Conservation (phyloP, 2,797 vertebrate species). For the Microcaecilia unicolor region DNA sequence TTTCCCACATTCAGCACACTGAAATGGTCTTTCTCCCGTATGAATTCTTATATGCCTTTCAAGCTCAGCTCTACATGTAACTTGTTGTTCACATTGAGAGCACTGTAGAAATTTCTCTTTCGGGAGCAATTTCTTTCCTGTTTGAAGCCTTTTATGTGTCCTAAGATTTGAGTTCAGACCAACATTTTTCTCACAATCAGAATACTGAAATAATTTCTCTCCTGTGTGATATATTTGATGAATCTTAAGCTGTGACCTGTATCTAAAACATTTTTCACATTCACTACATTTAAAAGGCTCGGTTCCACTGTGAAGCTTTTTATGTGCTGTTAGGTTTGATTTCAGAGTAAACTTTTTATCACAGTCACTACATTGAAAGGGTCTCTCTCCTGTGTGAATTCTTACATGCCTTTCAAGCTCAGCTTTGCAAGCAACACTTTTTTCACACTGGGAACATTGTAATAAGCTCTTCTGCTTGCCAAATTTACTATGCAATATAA, state of each 20-base stretch:
- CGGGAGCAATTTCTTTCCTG: not conserved
- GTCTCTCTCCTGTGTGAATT: not conserved
- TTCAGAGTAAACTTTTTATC: slow-evolving; percentile 3
- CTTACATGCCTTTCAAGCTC: not conserved
- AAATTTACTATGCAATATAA: too few relatives aligned
- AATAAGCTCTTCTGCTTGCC: too few relatives aligned
- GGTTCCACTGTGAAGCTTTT: slow-evolving; percentile 9
- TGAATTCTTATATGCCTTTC: not conserved
- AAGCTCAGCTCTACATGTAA: not conserved
- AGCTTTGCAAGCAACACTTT: not conserved
- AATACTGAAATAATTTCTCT: slow-evolving; percentile 8
- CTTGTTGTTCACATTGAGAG: not conserved
- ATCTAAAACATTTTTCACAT: slow-evolving; percentile 1
- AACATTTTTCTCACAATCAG: slow-evolving; percentile 12
- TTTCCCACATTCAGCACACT: slow-evolving; percentile 4
- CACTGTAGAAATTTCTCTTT: not conserved
- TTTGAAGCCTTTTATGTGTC: not conserved
- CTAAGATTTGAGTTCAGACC: not conserved
- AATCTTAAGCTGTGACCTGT: not conserved
- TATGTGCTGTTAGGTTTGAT: slow-evolving; percentile 6
- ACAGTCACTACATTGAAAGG: not conserved
- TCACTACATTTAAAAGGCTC: slow-evolving; percentile 7
- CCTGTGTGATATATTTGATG: not conserved
- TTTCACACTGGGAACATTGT: too few relatives aligned
- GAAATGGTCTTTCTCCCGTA: slow-evolving; percentile 7